These are phyloP conservation scores for Halichoerus grypus DNA, from an alignment of 2,113 vertebrate species.

Conservation along the genomic window DNA sequence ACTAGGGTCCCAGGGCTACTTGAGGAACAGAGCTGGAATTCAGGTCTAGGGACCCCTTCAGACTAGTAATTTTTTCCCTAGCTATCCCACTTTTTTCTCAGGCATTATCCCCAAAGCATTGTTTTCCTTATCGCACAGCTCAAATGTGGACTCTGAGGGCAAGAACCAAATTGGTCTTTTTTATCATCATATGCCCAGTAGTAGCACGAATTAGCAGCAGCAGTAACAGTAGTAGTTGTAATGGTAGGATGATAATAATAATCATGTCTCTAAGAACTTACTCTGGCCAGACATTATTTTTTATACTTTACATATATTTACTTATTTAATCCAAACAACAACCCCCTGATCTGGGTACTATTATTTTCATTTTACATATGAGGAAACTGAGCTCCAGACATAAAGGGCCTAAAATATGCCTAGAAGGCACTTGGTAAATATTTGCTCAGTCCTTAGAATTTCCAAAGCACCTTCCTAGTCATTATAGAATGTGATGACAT, in stretches of 20 bases:
- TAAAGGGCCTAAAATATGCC: not conserved
- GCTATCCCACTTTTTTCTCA: not conserved
- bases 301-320: not conserved
- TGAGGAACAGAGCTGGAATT: not conserved
- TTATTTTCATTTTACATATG: constrained; percentile 1
- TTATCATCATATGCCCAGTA: not conserved
- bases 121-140: not conserved
- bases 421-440: not conserved
- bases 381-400: not conserved
- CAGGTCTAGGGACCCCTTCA: not conserved
- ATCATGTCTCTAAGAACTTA: not conserved
- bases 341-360: not conserved
- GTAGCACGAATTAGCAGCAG: not conserved
- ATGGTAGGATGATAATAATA: not conserved
- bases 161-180: not conserved
- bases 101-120: not conserved
- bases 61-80: not conserved
- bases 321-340: not conserved
- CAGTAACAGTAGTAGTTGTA: not conserved
- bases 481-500: not conserved
- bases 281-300: not conserved
- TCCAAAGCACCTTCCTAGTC: not conserved
- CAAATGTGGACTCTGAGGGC: not conserved
- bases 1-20: not conserved
- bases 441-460: not conserved